phyloP scores from a whole-genome alignment of 2,888 invertebrate genomes.

The Drosophila buzzatii region DNA sequence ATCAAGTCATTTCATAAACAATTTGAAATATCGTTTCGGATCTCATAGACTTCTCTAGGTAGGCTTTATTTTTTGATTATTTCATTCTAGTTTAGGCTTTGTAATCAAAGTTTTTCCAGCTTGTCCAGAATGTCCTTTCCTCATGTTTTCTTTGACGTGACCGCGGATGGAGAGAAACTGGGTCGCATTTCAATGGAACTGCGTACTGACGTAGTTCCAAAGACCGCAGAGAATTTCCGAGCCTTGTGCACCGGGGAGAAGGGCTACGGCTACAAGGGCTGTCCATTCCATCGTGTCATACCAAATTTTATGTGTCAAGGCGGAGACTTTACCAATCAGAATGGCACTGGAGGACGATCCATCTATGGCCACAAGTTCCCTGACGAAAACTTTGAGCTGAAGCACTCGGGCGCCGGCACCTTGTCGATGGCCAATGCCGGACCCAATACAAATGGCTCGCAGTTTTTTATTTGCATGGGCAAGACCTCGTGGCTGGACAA shows the following conservation, averaged over 20 bases:
- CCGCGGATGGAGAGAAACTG: conserved; percentile 41
- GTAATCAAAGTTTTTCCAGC: neutral
- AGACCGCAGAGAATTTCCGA: conserved; percentile 98
- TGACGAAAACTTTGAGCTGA: conserved; percentile 97
- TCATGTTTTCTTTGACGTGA: conserved; percentile 51
- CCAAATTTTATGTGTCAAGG: conserved; percentile 99
- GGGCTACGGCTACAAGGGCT: conserved; percentile 96
- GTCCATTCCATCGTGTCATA: conserved; percentile 97
- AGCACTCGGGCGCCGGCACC: conserved; percentile 95
- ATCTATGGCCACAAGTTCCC: conserved; percentile 98
- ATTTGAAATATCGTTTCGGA: neutral
- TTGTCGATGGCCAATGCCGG: conserved; percentile 99
- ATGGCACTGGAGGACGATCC: conserved; percentile 97
- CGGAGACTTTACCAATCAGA: conserved; percentile 97
- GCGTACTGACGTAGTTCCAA: conserved; percentile 95
- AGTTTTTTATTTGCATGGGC: conserved; percentile 97
- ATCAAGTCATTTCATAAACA: neutral
- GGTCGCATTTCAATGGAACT: conserved; percentile 86
- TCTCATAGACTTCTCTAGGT: neutral
- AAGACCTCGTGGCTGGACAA: conserved; percentile 91
- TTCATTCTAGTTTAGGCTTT: neutral
- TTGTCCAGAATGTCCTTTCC: conserved; percentile 39
- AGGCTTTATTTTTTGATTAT: neutral
- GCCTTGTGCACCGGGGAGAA: conserved; percentile 98
- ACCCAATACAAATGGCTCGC: conserved; percentile 97